Evolutionary conservation across 2,888 invertebrate genomes (phyloP).

Genomic region (Platycheirus albimanus): DNA sequence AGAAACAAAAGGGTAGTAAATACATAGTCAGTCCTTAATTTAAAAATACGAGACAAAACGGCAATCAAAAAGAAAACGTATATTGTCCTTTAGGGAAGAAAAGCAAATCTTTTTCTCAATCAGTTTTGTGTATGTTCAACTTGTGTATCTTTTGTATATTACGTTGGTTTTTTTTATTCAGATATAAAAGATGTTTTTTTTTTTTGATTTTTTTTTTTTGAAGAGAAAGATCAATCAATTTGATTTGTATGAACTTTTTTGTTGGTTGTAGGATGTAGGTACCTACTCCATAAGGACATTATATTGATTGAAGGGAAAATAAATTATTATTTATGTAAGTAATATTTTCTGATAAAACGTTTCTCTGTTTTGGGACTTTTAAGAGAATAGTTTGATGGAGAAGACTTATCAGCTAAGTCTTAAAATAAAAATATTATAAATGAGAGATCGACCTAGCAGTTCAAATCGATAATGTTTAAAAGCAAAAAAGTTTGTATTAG

Average conservation of each 20-base stretch:
- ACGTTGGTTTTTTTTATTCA: background rate
- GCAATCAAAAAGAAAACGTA: constrained; percentile 2
- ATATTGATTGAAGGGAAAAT: too few species aligned
- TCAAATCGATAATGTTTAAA: too few species aligned
- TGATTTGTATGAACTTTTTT: constrained; percentile 34
- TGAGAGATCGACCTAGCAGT: too few species aligned
- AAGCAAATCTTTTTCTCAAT: constrained; percentile 27
- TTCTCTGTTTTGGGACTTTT: background rate
- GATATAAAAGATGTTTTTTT: background rate
- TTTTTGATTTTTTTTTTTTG: background rate
- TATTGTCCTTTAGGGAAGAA: background rate
- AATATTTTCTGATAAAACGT: too few species aligned
- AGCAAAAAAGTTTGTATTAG: too few species aligned
- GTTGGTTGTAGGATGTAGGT: background rate
- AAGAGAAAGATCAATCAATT: constrained; percentile 38
- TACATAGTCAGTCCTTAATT: constrained; percentile 21
- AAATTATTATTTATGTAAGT: too few species aligned
- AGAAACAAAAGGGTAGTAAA: background rate
- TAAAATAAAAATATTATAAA: too few species aligned
- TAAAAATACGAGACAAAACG: constrained; percentile 36
- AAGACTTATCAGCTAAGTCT: too few species aligned
- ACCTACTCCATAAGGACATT: too few species aligned
- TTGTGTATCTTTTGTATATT: constrained; percentile 18
- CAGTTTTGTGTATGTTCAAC: constrained; percentile 32
- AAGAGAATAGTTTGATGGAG: background rate